A percentile compares a stretch with the other conserved stretches of the same genome.
These are phyloP conservation scores for Chymomyza caudatula DNA, from an alignment of 2,888 invertebrate genomes.

Conservation along the genomic window DNA sequence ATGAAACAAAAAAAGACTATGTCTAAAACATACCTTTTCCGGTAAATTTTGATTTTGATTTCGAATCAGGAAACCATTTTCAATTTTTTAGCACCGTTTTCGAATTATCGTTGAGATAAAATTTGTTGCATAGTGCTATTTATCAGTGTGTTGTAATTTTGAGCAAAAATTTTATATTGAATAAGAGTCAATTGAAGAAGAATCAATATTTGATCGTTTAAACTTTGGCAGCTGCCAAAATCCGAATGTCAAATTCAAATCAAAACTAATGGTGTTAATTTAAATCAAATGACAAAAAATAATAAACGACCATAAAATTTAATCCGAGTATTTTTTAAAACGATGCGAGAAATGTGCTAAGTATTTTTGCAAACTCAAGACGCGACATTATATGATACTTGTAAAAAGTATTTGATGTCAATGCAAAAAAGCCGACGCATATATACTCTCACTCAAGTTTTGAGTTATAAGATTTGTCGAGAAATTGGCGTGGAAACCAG, in stretches of 20 bases:
- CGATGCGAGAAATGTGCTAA: slow-evolving; percentile 53
- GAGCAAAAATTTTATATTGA: neutral
- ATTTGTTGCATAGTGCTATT: too few species aligned
- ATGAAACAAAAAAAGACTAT: too few species aligned
- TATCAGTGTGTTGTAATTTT: neutral
- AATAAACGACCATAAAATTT: slow-evolving; percentile 70
- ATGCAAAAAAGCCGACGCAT: neutral
- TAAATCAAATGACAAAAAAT: slow-evolving; percentile 70
- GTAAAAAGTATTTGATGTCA: neutral
- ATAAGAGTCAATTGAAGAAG: too few species aligned
- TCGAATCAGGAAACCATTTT: too few species aligned
- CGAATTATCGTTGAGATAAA: too few species aligned
- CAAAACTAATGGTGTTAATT: slow-evolving; percentile 57
- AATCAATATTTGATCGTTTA: neutral
- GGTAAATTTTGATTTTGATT: too few species aligned
- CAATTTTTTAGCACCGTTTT: too few species aligned
- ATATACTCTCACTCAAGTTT: neutral
- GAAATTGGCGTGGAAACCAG: neutral
- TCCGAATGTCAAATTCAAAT: slow-evolving; percentile 11
- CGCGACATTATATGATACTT: neutral
- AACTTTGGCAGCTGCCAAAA: neutral
- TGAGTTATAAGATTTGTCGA: neutral
- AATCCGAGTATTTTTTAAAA: slow-evolving; percentile 54
- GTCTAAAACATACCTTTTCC: too few species aligned
- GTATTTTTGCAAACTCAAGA: slow-evolving; percentile 26